These are phyloP conservation scores for Apaloderma vittatum DNA, from an alignment of 2,113 vertebrate species.

Conservation along the genomic window DNA sequence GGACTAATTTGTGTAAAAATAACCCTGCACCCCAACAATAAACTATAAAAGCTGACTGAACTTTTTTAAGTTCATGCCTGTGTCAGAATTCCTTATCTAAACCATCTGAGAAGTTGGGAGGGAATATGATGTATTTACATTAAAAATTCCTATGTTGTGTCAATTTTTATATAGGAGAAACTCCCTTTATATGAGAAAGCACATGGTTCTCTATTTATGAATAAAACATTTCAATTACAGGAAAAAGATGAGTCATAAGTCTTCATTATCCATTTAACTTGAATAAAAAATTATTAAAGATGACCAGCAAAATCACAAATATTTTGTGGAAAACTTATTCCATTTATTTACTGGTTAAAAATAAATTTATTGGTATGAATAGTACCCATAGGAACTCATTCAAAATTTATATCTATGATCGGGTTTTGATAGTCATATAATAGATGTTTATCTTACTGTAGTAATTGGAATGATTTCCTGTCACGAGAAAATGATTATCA, in stretches of 20 bases:
- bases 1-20: not conserved
- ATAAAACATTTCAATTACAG: not conserved
- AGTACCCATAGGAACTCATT: not conserved
- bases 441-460: not conserved
- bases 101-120: not conserved
- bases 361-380: not conserved
- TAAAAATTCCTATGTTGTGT: not conserved
- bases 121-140: not conserved
- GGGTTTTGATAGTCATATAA: not conserved
- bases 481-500: not conserved
- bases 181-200: not conserved
- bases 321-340: not conserved
- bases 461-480: not conserved
- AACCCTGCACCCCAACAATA: not conserved
- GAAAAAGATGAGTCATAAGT: not conserved
- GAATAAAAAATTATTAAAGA: not conserved
- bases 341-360: not conserved
- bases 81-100: not conserved
- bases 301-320: not conserved
- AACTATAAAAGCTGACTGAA: not conserved
- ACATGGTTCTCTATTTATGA: not conserved
- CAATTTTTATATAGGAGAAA: not conserved
- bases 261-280: not conserved
- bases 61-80: not conserved
- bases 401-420: not conserved